A percentile compares a stretch with the other conserved stretches of the same genome.
These are phyloP conservation scores for Istiophorus platypterus DNA, from an alignment of 2,113 vertebrate species.

Conservation along the genomic window DNA sequence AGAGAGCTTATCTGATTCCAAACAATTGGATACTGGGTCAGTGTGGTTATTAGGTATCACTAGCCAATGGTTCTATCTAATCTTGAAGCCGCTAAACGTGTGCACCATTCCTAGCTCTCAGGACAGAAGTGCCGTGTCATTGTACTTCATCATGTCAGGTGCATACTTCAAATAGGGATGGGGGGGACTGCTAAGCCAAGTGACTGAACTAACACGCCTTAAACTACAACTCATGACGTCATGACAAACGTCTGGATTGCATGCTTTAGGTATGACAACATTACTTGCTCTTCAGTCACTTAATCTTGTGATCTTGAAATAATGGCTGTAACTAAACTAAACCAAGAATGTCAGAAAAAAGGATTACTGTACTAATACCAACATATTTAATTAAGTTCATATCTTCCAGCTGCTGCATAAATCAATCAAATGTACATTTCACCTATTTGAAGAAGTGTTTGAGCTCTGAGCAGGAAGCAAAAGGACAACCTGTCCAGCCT, in stretches of 20 bases:
- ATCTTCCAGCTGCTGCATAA: slow-evolving; percentile 8
- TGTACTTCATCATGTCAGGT: slow-evolving; percentile 38
- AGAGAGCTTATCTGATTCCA: slow-evolving; percentile 78
- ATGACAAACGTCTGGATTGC: slow-evolving; percentile 39
- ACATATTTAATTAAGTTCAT: neutral
- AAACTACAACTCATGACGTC: slow-evolving; percentile 34
- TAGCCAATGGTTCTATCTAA: slow-evolving; percentile 71
- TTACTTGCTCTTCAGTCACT: slow-evolving; percentile 4
- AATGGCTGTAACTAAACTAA: slow-evolving; percentile 1
- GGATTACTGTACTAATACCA: neutral
- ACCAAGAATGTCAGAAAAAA: neutral
- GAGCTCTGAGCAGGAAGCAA: slow-evolving; percentile 39
- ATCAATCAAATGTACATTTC: slow-evolving; percentile 23
- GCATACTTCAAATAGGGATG: slow-evolving; percentile 33
- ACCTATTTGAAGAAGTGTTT: slow-evolving; percentile 30
- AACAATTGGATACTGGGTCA: slow-evolving; percentile 74
- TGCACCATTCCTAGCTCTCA: slow-evolving; percentile 23
- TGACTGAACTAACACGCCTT: slow-evolving; percentile 35
- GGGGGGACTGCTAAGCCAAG: neutral
- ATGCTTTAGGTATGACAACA: slow-evolving; percentile 32
- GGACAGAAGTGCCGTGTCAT: slow-evolving; percentile 47
- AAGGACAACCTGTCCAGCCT: slow-evolving; percentile 31
- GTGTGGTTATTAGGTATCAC: slow-evolving; percentile 65
- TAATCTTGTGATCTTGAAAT: slow-evolving; percentile 1
- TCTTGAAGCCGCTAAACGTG: slow-evolving; percentile 62